phyloP scores from a whole-genome alignment of 2,113 vertebrate species.

The Gorsachius goisagi region DNA sequence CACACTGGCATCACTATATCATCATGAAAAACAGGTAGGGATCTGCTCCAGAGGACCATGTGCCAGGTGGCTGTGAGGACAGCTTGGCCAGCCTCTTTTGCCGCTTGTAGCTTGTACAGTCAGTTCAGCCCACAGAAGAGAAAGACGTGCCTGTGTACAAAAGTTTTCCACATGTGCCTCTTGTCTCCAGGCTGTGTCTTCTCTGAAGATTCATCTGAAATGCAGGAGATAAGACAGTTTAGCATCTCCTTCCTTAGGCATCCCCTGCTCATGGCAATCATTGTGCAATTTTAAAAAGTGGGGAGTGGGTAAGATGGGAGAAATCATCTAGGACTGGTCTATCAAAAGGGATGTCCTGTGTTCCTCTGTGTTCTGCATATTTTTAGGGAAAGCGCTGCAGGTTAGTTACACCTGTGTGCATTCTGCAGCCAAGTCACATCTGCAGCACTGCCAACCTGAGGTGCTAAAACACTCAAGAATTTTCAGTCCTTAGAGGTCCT shows the following conservation, averaged over 20 bases:
- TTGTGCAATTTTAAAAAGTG: neutral
- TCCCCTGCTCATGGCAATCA: neutral
- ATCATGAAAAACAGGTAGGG: slow-evolving; percentile 82
- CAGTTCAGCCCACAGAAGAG: neutral
- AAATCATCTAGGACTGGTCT: neutral
- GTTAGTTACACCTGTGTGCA: neutral
- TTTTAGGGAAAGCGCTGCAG: neutral
- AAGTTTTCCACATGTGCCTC: neutral
- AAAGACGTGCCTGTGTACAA: neutral
- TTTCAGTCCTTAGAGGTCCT: neutral
- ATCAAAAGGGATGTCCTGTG: neutral
- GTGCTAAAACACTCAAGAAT: neutral
- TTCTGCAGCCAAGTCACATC: neutral
- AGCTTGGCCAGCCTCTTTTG: neutral
- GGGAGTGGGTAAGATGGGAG: neutral
- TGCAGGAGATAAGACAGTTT: neutral
- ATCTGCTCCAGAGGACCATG: fast-evolving
- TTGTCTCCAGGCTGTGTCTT: neutral
- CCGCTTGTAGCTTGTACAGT: neutral
- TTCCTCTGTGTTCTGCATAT: neutral
- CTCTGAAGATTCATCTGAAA: neutral
- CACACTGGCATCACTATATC: slow-evolving; percentile 85
- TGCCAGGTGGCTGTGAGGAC: neutral
- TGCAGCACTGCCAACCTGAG: neutral
- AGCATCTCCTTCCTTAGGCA: neutral